Evolutionary conservation across 2,888 invertebrate genomes (phyloP).

Genomic region (Rhingia rostrata): DNA sequence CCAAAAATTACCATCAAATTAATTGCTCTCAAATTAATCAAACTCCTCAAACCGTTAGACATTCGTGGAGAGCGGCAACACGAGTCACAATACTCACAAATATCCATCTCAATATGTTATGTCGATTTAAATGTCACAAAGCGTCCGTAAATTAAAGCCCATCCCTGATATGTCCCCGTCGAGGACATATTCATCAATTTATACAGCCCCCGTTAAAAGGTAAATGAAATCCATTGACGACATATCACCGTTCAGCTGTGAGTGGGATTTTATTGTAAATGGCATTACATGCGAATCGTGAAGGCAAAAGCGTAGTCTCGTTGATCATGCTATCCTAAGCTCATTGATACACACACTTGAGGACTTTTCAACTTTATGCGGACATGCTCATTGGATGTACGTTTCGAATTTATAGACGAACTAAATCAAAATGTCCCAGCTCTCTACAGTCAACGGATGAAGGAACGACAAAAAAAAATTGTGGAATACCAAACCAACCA

Average conservation of each 20-base stretch:
- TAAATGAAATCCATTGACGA: constrained; percentile 63
- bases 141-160: constrained; percentile 48
- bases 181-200: constrained; percentile 62
- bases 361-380: constrained; percentile 66
- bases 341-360: constrained; percentile 28
- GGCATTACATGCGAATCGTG: constrained; percentile 58
- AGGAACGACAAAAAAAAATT: constrained; percentile 7
- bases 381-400: constrained; percentile 22
- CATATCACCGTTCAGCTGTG: constrained; percentile 24
- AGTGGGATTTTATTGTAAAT: constrained; percentile 48
- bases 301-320: constrained; percentile 9
- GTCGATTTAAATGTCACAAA: constrained; percentile 70
- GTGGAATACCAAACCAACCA: constrained; percentile 32
- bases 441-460: constrained; percentile 15
- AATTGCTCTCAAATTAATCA: constrained; percentile 67
- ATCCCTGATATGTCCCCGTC: neutral
- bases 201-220: constrained; percentile 61
- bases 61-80: constrained; percentile 4
- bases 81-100: constrained; percentile 47
- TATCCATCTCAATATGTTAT: constrained; percentile 30
- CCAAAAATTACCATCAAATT: constrained; percentile 50
- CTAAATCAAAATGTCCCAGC: constrained; percentile 73
- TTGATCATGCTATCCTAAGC: constrained; percentile 25
- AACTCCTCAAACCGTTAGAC: constrained; percentile 6
- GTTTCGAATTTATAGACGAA: constrained; percentile 32